Evolutionary conservation across 2,113 vertebrate species (phyloP).

Genomic region (Macroglossus sobrinus): DNA sequence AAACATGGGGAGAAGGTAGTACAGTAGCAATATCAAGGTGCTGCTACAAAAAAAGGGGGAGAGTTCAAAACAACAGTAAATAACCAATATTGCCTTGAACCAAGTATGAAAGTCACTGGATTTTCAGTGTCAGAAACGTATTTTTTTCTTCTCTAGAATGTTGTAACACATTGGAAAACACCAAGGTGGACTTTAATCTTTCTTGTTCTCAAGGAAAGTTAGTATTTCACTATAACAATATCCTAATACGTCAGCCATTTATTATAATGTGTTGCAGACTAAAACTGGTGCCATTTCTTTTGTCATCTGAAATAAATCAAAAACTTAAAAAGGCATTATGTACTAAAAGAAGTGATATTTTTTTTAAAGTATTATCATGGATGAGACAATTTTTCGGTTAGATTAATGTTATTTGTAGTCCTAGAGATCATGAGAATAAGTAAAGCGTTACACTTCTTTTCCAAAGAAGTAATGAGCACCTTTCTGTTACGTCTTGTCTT

Average conservation of each 20-base stretch:
- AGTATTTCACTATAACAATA: neutral
- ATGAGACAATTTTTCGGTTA: neutral
- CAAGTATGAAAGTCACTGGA: neutral
- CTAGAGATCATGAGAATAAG: neutral
- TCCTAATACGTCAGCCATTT: neutral
- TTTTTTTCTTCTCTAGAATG: neutral
- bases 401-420: neutral
- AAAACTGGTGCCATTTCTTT: neutral
- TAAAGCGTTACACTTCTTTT: neutral
- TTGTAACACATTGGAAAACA: neutral
- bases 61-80: neutral
- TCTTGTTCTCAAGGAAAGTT: neutral
- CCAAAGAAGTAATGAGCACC: neutral
- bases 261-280: constrained; percentile 3
- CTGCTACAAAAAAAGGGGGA: neutral
- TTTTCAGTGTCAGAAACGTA: neutral
- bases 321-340: neutral
- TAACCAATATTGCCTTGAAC: neutral
- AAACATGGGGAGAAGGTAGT: neutral
- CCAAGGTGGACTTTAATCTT: neutral
- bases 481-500: neutral
- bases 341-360: neutral
- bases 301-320: neutral
- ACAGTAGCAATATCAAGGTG: neutral
- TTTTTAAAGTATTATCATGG: neutral